phyloP scores from a whole-genome alignment of 1,140 invertebrate genomes.

The Papilio polyxenes region DNA sequence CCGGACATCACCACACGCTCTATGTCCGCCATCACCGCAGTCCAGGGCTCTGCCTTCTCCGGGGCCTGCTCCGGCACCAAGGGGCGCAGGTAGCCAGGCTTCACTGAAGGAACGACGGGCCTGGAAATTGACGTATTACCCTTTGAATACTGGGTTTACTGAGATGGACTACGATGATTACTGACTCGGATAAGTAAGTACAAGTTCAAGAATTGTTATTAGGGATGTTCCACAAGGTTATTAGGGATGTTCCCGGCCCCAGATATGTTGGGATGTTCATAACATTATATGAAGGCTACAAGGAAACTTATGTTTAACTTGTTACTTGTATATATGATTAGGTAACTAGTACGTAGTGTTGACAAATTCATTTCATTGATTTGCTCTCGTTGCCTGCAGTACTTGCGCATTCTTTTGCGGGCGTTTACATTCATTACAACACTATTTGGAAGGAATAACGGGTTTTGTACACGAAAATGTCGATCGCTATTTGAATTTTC shows the following conservation, averaged over 20 bases:
- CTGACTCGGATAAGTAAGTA: not conserved
- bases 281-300: not conserved
- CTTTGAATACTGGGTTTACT: not conserved
- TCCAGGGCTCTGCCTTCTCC: conserved; percentile 90
- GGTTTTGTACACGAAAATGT: not conserved
- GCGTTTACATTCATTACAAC: not conserved
- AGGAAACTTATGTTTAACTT: not conserved
- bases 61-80: conserved; percentile 92
- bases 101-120: conserved; percentile 89
- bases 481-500: not conserved
- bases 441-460: not conserved
- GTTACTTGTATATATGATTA: no score
- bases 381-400: not conserved
- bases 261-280: no score
- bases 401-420: not conserved
- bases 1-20: conserved; percentile 98
- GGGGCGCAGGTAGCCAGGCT: conserved; percentile 92
- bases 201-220: not conserved
- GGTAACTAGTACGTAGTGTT: not conserved
- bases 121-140: conserved; percentile 78
- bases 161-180: no score
- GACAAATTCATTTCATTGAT: conserved; percentile 4
- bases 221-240: not conserved
- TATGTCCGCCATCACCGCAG: conserved; percentile 93
- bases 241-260: not conserved